A percentile compares a stretch with the other conserved stretches of the same genome.
Evolutionary conservation across 2,113 vertebrate genomes (phyloP).

Genomic region (Coracopsis vasa): DNA sequence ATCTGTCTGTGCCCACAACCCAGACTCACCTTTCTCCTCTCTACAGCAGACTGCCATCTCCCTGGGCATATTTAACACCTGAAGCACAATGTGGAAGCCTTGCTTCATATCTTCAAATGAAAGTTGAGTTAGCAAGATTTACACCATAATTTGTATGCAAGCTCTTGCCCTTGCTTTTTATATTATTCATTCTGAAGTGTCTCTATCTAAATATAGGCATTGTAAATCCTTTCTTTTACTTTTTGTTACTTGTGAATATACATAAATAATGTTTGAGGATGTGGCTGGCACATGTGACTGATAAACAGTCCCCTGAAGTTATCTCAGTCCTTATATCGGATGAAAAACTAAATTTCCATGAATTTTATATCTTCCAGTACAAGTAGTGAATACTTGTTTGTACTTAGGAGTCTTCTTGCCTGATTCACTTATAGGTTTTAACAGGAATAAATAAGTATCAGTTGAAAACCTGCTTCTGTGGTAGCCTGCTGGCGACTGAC

Average conservation of each 20-base stretch:
- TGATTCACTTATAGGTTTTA: background rate
- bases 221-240: background rate
- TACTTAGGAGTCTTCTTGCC: background rate
- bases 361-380: background rate
- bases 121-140: background rate
- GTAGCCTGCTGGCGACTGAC: background rate
- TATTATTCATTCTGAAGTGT: background rate
- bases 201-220: background rate
- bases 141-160: background rate
- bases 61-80: background rate
- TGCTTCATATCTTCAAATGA: background rate
- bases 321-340: background rate
- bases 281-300: background rate
- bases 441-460: background rate
- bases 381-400: background rate
- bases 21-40: background rate
- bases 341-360: background rate
- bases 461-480: background rate
- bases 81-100: background rate
- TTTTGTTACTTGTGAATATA: background rate
- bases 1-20: no score
- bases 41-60: background rate
- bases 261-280: background rate
- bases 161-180: background rate
- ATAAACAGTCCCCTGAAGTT: background rate